These are phyloP conservation scores for Regulus satrapa DNA, from an alignment of 2,113 vertebrate genomes.

Conservation along the genomic window DNA sequence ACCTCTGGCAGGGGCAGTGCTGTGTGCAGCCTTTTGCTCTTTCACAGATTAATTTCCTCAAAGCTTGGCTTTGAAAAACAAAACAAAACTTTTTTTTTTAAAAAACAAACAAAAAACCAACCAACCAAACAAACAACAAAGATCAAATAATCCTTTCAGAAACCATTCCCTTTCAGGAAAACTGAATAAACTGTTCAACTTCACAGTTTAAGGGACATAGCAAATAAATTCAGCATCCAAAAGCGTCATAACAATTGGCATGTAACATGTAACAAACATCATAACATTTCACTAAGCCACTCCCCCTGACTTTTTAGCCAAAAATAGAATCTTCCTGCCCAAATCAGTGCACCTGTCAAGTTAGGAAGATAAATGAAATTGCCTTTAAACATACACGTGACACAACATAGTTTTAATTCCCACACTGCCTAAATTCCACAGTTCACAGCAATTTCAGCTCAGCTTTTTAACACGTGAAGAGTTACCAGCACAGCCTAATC, in stretches of 20 bases:
- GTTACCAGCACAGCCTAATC: accelerated
- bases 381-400: neutral
- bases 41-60: neutral
- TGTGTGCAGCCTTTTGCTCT: neutral
- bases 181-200: neutral
- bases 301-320: neutral
- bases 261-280: neutral
- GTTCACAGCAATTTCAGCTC: neutral
- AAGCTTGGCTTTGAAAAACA: neutral
- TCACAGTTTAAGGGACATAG: neutral
- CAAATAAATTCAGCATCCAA: neutral
- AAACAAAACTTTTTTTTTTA: too few species aligned
- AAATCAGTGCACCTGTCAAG: neutral
- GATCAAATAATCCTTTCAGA: neutral
- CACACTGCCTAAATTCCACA: neutral
- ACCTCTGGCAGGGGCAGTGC: neutral
- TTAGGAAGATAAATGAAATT: neutral
- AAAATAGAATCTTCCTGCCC: neutral
- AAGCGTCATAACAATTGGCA: neutral
- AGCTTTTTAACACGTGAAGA: neutral
- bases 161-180: neutral
- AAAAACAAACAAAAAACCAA: too few species aligned
- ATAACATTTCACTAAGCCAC: neutral
- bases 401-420: neutral
- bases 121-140: too few species aligned